Evolutionary conservation across 2,113 vertebrate species (phyloP), one percentile per base, ranked within the genome.

Genomic region (Trinectes maculatus): DNA sequence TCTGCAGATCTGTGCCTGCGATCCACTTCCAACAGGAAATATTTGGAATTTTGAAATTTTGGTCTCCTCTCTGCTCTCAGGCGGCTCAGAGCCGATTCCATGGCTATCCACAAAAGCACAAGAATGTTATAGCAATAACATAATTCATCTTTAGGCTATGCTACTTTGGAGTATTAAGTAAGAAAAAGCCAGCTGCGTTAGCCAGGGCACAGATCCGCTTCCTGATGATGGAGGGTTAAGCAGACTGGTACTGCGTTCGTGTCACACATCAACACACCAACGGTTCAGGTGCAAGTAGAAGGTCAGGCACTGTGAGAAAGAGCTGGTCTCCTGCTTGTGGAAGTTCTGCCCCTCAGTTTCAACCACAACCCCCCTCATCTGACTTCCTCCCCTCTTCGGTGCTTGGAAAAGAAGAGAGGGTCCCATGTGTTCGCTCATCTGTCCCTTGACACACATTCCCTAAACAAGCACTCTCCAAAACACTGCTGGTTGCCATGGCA

Each of bases 391-490:
- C 31, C 48, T 62, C 51, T 83, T 44, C 58, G 71, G 42, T 78
- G 70, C 55, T 29, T 8, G 49, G 37, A 71, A 67, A 66, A 34
- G 70, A 60, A 71, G 47, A 74, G 39, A 82, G 46, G 70, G 49
- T 83, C 77, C 75, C 72, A 56, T 59, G 62, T 71, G 78, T 76
- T 80, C 16, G 24, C 51, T 85, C 61, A 84, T 81, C 60, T 77
- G 73, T 88, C 85, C 82, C 82, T 7, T 29, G 82, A 86, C 74
- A 71, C 76, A 77, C 80, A 79, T 82, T 84, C 64, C 78, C 65
- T 75, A 79, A 85, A 69, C 81, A 87, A 89, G 77, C 76, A 85
- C 74, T 80, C 75, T 86, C 79, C 86, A 87, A 87, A 86, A 89
- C 85, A 89, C 74, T 65, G 64, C 51, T 68, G 55, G 86, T 91